Conservation (phyloP, 2,113 vertebrate species). For the Microcebus jonahi region DNA sequence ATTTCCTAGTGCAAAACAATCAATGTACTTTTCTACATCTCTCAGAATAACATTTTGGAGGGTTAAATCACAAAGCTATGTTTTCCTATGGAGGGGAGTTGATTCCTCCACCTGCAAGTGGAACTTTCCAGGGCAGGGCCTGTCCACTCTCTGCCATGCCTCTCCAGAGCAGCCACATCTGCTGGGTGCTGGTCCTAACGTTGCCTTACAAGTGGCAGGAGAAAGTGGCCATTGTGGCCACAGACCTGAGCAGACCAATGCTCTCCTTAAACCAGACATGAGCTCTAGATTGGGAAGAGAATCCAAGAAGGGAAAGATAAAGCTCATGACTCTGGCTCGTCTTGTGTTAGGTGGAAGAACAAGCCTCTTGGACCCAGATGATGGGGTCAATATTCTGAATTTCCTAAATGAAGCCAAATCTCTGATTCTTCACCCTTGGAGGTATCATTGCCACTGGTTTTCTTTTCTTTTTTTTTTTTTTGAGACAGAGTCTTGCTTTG, state of each 20-base stretch:
- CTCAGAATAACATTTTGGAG: background rate
- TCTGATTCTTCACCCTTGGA: background rate
- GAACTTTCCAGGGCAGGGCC: background rate
- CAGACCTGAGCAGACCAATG: background rate
- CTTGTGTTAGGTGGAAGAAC: background rate
- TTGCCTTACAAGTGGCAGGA: background rate
- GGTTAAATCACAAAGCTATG: background rate
- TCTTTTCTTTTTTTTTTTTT: background rate
- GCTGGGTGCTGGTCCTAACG: background rate
- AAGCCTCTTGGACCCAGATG: background rate
- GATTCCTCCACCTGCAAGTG: background rate
- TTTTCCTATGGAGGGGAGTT: background rate
- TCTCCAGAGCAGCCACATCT: background rate
- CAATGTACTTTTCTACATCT: background rate
- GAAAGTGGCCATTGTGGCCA: background rate
- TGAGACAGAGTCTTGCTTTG: too few relatives aligned
- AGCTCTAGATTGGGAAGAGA: background rate
- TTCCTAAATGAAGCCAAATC: background rate
- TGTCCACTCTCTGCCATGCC: background rate
- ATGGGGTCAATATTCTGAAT: background rate
- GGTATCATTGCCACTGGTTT: background rate
- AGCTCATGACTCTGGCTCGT: fast-evolving
- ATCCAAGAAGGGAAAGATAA: background rate
- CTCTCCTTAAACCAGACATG: background rate
- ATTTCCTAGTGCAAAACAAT: background rate